Percentiles rank a stretch among this genome's conserved stretches.
Conservation (phyloP, 2,113 vertebrate species). For the Cichladusa arquata region DNA sequence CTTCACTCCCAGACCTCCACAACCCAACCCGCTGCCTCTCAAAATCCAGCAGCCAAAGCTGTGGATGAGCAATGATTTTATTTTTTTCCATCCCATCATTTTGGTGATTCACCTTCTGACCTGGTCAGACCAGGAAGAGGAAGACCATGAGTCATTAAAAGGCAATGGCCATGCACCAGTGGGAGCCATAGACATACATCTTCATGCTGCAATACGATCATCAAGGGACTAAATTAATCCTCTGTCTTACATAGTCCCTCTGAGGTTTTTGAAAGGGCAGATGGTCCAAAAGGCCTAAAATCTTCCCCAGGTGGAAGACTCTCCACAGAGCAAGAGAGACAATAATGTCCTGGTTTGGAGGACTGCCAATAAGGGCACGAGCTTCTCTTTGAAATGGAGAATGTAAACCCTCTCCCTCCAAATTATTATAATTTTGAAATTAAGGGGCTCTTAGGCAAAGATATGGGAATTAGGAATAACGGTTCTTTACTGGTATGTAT, state of each 20-base stretch:
- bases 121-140: not conserved
- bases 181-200: not conserved
- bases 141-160: not conserved
- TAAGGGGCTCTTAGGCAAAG: too few relatives aligned
- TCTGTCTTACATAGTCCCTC: not conserved
- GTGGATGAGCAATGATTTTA: not conserved
- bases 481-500: too few relatives aligned
- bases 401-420: too few relatives aligned
- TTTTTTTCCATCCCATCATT: not conserved
- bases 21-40: fast-evolving
- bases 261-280: not conserved
- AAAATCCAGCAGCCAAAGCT: fast-evolving
- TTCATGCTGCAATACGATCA: not conserved
- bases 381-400: too few relatives aligned
- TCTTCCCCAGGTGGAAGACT: not conserved
- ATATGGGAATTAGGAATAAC: too few relatives aligned
- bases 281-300: not conserved
- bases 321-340: not conserved
- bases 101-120: not conserved
- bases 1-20: not conserved
- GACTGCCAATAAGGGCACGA: too few relatives aligned
- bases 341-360: too few relatives aligned
- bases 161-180: not conserved
- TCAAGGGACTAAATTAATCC: not conserved
- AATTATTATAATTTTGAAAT: too few relatives aligned